Percentiles rank a stretch among this genome's conserved stretches.
phyloP scores from a whole-genome alignment of 2,113 vertebrate species.

The Platycercus adscitus region DNA sequence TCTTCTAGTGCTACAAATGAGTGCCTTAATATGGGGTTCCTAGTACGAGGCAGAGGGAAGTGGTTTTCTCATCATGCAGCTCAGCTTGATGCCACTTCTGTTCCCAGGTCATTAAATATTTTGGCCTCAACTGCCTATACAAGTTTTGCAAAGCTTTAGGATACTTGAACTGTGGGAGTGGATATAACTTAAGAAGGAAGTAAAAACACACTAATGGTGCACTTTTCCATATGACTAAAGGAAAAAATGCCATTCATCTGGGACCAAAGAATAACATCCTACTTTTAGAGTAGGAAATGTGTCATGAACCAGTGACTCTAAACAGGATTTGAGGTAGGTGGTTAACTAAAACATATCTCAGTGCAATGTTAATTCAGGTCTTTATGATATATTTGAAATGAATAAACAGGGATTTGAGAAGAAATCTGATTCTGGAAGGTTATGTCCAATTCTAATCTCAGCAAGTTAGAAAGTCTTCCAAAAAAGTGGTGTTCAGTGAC shows the following conservation, averaged over 20 bases:
- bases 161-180: accelerated
- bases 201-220: background rate
- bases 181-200: background rate
- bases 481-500: background rate
- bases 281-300: background rate
- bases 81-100: background rate
- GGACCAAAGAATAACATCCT: background rate
- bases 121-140: background rate
- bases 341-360: background rate
- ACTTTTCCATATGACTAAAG: background rate
- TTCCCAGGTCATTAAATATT: background rate
- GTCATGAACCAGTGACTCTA: background rate
- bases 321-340: background rate
- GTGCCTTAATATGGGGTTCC: accelerated
- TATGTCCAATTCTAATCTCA: background rate
- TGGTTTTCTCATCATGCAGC: background rate
- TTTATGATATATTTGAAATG: background rate
- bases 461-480: background rate
- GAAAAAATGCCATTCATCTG: background rate
- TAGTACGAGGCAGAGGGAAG: background rate
- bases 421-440: background rate
- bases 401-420: background rate
- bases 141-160: background rate
- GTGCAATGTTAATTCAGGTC: background rate
- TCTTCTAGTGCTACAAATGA: accelerated